Conservation (phyloP, 2,888 invertebrate genomes). For the Ochropacha duplaris region DNA sequence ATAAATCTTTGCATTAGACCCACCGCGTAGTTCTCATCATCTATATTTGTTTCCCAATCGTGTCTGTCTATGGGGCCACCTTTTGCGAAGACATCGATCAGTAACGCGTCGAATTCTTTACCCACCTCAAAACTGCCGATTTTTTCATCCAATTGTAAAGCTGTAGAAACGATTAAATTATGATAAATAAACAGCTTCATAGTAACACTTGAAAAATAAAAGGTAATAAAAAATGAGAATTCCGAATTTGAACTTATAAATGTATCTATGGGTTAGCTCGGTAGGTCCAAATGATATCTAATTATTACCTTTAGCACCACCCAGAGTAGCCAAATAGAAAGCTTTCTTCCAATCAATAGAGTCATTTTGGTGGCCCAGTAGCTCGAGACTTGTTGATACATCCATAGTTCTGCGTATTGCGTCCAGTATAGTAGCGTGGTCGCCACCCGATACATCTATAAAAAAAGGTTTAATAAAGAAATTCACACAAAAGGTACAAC, state of each 20-base stretch:
- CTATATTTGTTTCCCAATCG: slow-evolving; percentile 30
- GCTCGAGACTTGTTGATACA: slow-evolving; percentile 87
- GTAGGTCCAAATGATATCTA: neutral
- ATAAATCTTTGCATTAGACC: slow-evolving; percentile 90
- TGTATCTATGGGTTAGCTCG: no score
- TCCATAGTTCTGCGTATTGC: slow-evolving; percentile 88
- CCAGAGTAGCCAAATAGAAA: slow-evolving; percentile 92
- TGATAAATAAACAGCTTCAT: neutral
- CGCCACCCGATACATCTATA: slow-evolving; percentile 92
- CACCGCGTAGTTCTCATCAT: slow-evolving; percentile 69
- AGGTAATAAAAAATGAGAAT: no score
- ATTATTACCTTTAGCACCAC: slow-evolving; percentile 89
- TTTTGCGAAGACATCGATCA: slow-evolving; percentile 85
- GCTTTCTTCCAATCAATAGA: slow-evolving; percentile 89
- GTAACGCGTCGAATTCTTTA: slow-evolving; percentile 94
- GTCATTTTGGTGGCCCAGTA: slow-evolving; percentile 53
- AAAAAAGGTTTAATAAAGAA: neutral
- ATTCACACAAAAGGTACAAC: no score
- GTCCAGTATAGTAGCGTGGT: slow-evolving; percentile 88
- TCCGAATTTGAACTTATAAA: no score
- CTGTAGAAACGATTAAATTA: slow-evolving; percentile 68
- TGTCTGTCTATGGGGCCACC: slow-evolving; percentile 80
- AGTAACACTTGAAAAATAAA: no score
- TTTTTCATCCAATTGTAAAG: slow-evolving; percentile 87
- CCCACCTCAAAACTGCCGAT: slow-evolving; percentile 91